Conservation (phyloP, 2,797 vertebrate species). For the Anguilla obscura region DNA sequence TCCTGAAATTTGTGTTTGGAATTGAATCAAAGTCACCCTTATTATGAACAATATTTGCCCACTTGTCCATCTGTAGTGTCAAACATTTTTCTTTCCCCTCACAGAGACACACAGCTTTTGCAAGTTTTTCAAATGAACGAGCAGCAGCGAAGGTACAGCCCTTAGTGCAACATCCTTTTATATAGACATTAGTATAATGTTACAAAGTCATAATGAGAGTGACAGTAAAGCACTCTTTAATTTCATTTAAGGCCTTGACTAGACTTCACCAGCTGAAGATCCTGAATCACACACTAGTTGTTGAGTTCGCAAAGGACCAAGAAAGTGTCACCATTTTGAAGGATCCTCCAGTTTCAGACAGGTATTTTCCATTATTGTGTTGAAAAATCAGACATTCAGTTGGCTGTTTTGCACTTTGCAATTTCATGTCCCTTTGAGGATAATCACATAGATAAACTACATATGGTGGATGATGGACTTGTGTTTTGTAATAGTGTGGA, state of each 20-base stretch:
- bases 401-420: not conserved
- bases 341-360: conserved; percentile 74
- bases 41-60: not conserved
- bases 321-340: conserved; percentile 75
- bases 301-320: conserved; percentile 88
- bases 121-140: conserved; percentile 82
- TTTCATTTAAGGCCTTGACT: conserved; percentile 76
- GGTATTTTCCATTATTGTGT: conserved; percentile 48
- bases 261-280: conserved; percentile 90
- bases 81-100: conserved; percentile 43
- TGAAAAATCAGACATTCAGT: not conserved
- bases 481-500: not conserved
- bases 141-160: conserved; percentile 79
- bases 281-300: conserved; percentile 85
- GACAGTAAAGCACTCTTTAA: not conserved
- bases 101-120: conserved; percentile 93
- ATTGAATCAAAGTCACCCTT: not conserved
- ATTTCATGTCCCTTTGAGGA: not conserved
- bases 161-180: not conserved
- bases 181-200: not conserved
- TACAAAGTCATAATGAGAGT: not conserved
- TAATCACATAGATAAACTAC: not conserved
- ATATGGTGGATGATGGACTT: not conserved
- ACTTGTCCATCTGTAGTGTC: not conserved
- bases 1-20: not conserved